Conservation (phyloP, 2,113 vertebrate species). For the Psophia crepitans region DNA sequence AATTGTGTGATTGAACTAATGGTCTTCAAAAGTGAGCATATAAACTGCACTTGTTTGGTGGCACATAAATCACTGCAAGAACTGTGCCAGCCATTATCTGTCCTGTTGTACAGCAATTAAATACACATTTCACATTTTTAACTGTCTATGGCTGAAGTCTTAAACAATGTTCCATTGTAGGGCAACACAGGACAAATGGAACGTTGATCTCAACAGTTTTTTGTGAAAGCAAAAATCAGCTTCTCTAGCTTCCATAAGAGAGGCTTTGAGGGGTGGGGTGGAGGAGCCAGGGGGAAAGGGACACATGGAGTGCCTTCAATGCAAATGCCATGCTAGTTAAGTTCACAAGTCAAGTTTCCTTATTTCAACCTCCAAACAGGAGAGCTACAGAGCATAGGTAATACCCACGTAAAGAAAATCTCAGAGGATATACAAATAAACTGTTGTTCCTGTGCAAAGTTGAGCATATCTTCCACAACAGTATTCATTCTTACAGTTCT, state of each 20-base stretch:
- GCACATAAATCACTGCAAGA: slow-evolving; percentile 47
- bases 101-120: slow-evolving; percentile 42
- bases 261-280: neutral
- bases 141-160: slow-evolving; percentile 40
- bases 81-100: slow-evolving; percentile 31
- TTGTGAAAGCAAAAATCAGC: neutral
- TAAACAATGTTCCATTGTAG: slow-evolving; percentile 39
- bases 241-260: neutral
- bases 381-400: neutral
- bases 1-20: neutral
- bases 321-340: neutral
- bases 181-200: slow-evolving; percentile 29
- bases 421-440: neutral
- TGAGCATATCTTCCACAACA: neutral
- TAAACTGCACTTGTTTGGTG: slow-evolving; percentile 46
- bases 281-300: too few relatives aligned
- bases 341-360: neutral
- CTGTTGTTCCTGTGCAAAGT: neutral
- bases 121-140: slow-evolving; percentile 61
- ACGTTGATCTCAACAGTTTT: neutral
- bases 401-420: neutral
- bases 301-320: neutral
- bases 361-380: neutral
- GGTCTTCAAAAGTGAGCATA: neutral
- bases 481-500: neutral